These are phyloP conservation scores for Plestiodon gilberti DNA, from an alignment of 2,113 vertebrate genomes.

Conservation along the genomic window DNA sequence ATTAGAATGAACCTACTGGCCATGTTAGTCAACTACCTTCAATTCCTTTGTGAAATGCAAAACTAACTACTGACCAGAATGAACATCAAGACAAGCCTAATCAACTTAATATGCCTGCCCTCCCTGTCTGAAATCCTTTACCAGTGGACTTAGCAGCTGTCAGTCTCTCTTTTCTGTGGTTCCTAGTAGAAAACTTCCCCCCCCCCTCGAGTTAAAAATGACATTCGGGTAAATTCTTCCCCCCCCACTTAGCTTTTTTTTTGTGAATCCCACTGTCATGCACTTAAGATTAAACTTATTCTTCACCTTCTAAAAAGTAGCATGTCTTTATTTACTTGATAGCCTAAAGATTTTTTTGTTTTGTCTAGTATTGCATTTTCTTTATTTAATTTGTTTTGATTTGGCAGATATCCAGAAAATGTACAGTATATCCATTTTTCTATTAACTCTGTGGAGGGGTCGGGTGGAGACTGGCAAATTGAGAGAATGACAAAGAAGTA, in stretches of 20 bases:
- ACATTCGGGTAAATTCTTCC: too few species aligned
- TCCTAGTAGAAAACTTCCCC: neutral
- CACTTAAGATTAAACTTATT: neutral
- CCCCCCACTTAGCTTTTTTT: too few species aligned
- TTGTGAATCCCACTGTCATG: neutral
- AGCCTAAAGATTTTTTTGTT: neutral
- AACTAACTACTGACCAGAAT: neutral
- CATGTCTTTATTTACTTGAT: neutral
- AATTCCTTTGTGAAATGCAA: neutral
- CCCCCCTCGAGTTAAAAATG: too few species aligned
- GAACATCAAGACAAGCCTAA: neutral
- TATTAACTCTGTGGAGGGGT: neutral
- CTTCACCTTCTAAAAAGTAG: neutral
- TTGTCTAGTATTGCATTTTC: neutral
- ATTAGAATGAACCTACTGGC: neutral
- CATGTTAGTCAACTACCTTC: neutral
- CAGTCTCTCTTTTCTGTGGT: neutral
- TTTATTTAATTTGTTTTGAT: neutral
- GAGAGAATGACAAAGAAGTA: neutral
- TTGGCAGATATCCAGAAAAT: slow-evolving; percentile 1
- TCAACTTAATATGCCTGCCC: neutral
- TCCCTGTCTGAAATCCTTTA: neutral
- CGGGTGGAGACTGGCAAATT: neutral
- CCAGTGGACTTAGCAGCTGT: neutral
- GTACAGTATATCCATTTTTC: neutral